Percentiles rank a stretch among this genome's conserved stretches.
These are phyloP conservation scores for Hydrotaea cyrtoneurina DNA, from an alignment of 2,888 invertebrate genomes.

Conservation along the genomic window DNA sequence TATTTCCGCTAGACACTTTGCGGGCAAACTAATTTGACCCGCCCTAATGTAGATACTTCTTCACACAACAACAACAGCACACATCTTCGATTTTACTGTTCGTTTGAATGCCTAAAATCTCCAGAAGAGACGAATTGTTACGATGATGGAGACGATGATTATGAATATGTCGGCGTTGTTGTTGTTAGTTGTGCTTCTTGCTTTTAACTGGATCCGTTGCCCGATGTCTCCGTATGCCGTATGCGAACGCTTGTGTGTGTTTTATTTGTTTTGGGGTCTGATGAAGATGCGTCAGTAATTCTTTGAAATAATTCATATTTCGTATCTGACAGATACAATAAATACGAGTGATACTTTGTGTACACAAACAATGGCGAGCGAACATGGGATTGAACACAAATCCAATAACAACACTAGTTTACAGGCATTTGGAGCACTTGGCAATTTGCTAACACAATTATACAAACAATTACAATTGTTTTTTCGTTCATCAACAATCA, in stretches of 20 bases:
- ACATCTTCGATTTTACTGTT: conserved; percentile 13
- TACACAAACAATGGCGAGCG: conserved; percentile 36
- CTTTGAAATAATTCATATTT: conserved; percentile 63
- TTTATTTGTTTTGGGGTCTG: conserved; percentile 31
- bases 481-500: no score
- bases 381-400: conserved; percentile 13
- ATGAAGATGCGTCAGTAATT: conserved; percentile 68
- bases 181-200: neutral
- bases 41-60: no score
- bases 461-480: no score
- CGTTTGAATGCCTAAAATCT: neutral
- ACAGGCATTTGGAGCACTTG: no score
- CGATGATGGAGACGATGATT: neutral
- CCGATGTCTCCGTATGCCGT: neutral
- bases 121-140: neutral
- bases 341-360: conserved; percentile 53
- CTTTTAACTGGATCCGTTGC: neutral
- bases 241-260: neutral
- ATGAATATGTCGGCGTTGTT: neutral
- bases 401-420: neutral
- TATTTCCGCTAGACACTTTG: no score
- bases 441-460: no score
- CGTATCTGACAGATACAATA: conserved; percentile 67
- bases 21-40: no score
- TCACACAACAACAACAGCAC: neutral